Evolutionary conservation across 2,888 invertebrate genomes (phyloP), one percentile per base, ranked within the genome.

Genomic region (Erynnis tages): DNA sequence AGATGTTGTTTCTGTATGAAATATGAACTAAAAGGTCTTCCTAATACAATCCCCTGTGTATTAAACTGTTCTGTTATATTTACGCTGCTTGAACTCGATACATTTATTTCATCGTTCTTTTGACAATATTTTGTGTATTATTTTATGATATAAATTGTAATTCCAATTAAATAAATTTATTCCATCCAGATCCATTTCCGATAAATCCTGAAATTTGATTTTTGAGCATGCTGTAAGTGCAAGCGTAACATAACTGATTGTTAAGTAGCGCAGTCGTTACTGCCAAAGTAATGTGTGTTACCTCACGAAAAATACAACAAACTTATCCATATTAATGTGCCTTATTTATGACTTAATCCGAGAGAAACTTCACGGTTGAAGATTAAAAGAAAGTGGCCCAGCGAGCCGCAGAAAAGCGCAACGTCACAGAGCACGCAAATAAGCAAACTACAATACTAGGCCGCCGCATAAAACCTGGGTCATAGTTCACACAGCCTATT

Each of bases 401-500:
- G 21, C 30, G 0, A 11, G 4, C 25, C 11, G 17, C 25, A n/a
- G 30, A 40, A 40, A 17, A 25, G 27, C 25, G 6, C 21, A 13
- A 45, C 23, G 23, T 10, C 37, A 17, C 17, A 1, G 25, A 11
- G 10, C 13, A 23, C 34, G 7, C 8, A 46, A 34, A 45, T 27
- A 17, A 21, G 8, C 17, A 34, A 25, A 25, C 17, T 16, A 27
- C 44, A 29, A 43, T 35, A 29, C 43, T 44, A 50, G 50, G 50
- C 50, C 50, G 35, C 50, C 29, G 21, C 43, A 44, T 21, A 64
- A 57, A 57, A 61, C 57, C 56, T 61, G 61, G 69, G 69, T 71
- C 71, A 65, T 56, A 68, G 69, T 65, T 67, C 66, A 60, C 62
- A 57, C 56, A 60, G 47, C 60, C 60, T 59, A 58, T 61, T 55